phyloP scores from a whole-genome alignment of 2,113 vertebrate genomes.

The Vireo altiloquus region DNA sequence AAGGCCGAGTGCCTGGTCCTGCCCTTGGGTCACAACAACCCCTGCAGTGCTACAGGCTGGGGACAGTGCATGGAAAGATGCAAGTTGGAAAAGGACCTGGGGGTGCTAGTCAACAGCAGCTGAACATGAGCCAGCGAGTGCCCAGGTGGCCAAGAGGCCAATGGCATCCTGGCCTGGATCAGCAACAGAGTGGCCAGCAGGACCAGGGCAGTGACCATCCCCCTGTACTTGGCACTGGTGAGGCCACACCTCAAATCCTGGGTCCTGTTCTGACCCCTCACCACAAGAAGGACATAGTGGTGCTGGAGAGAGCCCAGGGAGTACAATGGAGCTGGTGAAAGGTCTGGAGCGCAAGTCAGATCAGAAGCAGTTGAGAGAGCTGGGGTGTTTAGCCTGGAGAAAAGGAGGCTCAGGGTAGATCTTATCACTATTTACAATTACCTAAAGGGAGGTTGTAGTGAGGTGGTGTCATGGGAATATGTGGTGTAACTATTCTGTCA shows the following conservation, averaged over 20 bases:
- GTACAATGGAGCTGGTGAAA: background rate
- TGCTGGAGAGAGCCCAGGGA: background rate
- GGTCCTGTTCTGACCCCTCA: background rate
- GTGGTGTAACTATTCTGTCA: too few species aligned
- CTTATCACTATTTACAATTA: background rate
- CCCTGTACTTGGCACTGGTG: rapidly evolving
- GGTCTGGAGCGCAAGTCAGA: background rate
- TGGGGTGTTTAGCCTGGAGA: background rate
- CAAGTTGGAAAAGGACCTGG: background rate
- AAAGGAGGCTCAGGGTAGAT: background rate
- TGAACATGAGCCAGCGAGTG: background rate
- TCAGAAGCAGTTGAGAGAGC: background rate
- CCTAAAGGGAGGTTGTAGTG: background rate
- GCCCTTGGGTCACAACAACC: background rate
- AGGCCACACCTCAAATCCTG: background rate
- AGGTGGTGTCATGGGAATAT: too few species aligned
- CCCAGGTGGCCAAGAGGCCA: background rate
- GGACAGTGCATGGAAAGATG: background rate
- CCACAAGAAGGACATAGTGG: rapidly evolving
- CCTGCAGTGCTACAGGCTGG: background rate
- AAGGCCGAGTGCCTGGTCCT: background rate
- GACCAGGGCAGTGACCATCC: background rate
- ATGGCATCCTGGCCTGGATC: background rate
- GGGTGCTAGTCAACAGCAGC: background rate
- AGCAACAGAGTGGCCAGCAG: background rate